Evolutionary conservation across 2,888 invertebrate species (phyloP).

Genomic region (Oligia latruncula): DNA sequence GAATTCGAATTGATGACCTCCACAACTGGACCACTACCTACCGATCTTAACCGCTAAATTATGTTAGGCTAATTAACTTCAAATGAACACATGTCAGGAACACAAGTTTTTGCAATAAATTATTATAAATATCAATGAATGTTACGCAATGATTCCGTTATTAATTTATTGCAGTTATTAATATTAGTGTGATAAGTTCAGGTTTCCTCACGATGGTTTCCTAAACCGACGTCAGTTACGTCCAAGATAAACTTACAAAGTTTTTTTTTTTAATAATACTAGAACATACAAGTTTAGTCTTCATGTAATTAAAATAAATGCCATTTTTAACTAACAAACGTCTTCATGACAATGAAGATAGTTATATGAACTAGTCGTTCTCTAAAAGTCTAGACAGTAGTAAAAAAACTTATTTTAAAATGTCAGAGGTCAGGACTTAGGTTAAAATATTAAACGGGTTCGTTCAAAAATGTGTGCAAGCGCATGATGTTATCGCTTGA

Average conservation of each 20-base stretch:
- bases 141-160: constrained; percentile 5
- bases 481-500: constrained; percentile 37
- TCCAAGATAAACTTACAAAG: no score
- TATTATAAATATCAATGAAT: constrained; percentile 35
- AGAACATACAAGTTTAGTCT: no score
- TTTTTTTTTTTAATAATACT: no score
- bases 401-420: constrained; percentile 29
- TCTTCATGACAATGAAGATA: background rate
- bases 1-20: constrained; percentile 13
- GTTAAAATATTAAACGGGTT: constrained; percentile 36
- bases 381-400: constrained; percentile 40
- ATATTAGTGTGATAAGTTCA: no score
- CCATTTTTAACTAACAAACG: background rate
- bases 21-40: background rate
- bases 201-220: no score
- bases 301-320: background rate
- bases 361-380: background rate
- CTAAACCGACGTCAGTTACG: no score
- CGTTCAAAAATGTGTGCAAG: constrained; percentile 39
- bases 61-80: constrained; percentile 28
- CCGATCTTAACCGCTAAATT: constrained; percentile 17
- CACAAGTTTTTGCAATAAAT: constrained; percentile 38
- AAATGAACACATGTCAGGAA: constrained; percentile 36
- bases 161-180: constrained; percentile 12
- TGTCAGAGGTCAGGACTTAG: constrained; percentile 48